Percentiles rank a stretch among this genome's conserved stretches.
These are phyloP conservation scores for Eulithis prunata DNA, from an alignment of 2,888 invertebrate genomes.

Conservation along the genomic window DNA sequence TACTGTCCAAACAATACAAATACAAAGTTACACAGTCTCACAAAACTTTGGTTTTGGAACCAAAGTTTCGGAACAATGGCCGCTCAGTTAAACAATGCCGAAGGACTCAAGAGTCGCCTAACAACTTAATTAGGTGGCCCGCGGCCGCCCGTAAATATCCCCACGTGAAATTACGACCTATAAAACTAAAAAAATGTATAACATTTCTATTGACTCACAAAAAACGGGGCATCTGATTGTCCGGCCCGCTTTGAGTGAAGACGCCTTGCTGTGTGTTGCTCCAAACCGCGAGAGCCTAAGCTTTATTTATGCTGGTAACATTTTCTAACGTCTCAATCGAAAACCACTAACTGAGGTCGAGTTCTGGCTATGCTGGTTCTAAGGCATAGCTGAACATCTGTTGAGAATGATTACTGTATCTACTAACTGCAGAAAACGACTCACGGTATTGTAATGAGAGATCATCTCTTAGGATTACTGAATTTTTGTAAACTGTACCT, in stretches of 20 bases:
- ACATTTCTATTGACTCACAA: conserved; percentile 83
- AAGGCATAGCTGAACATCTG: conserved; percentile 41
- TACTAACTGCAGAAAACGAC: conserved; percentile 55
- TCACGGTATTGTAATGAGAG: conserved; percentile 46
- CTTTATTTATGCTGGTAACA: conserved; percentile 44
- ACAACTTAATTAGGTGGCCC: conserved; percentile 84
- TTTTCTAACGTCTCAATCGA: conserved; percentile 45
- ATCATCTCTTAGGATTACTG: neutral
- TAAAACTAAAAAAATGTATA: conserved; percentile 82
- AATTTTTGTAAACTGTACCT: neutral
- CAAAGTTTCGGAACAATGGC: conserved; percentile 69
- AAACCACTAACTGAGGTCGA: conserved; percentile 38
- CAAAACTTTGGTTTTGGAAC: too few species aligned
- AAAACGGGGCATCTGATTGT: conserved; percentile 78
- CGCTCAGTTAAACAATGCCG: conserved; percentile 75
- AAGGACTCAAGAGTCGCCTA: conserved; percentile 71
- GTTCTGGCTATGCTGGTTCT: conserved; percentile 50
- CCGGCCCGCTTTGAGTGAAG: conserved; percentile 75
- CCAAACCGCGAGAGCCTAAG: conserved; percentile 48
- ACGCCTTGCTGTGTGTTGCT: conserved; percentile 71
- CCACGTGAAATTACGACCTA: conserved; percentile 82
- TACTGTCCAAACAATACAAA: conserved; percentile 73
- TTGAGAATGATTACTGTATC: conserved; percentile 51
- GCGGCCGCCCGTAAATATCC: conserved; percentile 82
- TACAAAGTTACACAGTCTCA: conserved; percentile 59